phyloP scores from a whole-genome alignment of 2,888 invertebrate species.

The Agrotis clavis region DNA sequence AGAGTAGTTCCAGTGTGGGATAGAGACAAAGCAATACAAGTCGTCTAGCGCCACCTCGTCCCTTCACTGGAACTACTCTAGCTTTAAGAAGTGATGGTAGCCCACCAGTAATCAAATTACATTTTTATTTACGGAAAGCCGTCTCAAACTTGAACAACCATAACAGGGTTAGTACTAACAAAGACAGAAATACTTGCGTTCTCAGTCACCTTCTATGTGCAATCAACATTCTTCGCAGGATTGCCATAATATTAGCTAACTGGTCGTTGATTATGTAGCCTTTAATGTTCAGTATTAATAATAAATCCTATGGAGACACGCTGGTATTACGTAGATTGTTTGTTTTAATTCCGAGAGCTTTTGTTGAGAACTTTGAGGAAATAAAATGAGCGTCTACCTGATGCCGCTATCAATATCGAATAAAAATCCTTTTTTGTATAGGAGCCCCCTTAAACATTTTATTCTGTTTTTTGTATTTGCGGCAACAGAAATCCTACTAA shows the following conservation, averaged over 20 bases:
- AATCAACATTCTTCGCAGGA: constrained; percentile 63
- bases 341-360: background rate
- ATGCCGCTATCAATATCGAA: too few species aligned
- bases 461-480: too few species aligned
- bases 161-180: constrained; percentile 50
- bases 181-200: constrained; percentile 59
- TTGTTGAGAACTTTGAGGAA: too few species aligned
- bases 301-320: constrained; percentile 19
- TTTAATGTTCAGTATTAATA: constrained; percentile 22
- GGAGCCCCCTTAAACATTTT: too few species aligned
- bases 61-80: too few species aligned
- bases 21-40: too few species aligned
- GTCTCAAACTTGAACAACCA: constrained; percentile 32
- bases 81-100: too few species aligned
- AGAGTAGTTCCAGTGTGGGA: too few species aligned
- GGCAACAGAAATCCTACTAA: too few species aligned
- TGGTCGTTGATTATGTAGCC: constrained; percentile 16
- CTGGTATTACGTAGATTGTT: background rate
- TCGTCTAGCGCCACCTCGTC: too few species aligned
- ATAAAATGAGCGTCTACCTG: too few species aligned
- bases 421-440: too few species aligned
- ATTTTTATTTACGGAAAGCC: constrained; percentile 55
- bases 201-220: constrained; percentile 57
- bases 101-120: constrained; percentile 1
- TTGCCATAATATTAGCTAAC: constrained; percentile 48